Evolutionary conservation across 2,888 invertebrate species (phyloP).

Genomic region (Platerodrilus igneus): DNA sequence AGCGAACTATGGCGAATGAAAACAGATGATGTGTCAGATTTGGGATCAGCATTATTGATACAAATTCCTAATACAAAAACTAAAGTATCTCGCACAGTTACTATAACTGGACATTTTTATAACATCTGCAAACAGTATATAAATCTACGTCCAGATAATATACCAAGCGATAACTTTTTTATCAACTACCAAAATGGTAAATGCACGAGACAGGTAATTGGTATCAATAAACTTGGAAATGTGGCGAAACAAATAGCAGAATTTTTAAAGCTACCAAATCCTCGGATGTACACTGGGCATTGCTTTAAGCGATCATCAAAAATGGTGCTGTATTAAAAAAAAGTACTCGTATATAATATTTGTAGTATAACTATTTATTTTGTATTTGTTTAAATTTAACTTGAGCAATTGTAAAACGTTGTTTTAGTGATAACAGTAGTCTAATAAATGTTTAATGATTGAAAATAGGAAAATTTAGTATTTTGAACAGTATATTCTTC

Average conservation of each 20-base stretch:
- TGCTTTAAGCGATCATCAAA: constrained; percentile 17
- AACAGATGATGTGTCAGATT: constrained; percentile 8
- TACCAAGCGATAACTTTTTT: constrained; percentile 12
- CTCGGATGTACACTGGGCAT: constrained; percentile 20
- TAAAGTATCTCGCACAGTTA: constrained; percentile 19
- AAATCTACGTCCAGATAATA: constrained; percentile 17
- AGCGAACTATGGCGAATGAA: constrained; percentile 8
- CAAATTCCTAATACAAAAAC: constrained; percentile 19
- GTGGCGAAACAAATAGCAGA: constrained; percentile 19
- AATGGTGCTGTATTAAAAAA: too few relatives aligned
- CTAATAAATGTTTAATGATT: too few relatives aligned
- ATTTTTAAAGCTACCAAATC: constrained; percentile 16
- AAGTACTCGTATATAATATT: too few relatives aligned
- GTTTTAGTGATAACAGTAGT: too few relatives aligned
- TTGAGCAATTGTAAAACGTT: too few relatives aligned
- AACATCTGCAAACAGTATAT: constrained; percentile 23
- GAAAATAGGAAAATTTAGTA: too few relatives aligned
- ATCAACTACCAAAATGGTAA: constrained; percentile 21
- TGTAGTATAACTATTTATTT: too few relatives aligned
- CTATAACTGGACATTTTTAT: constrained; percentile 20
- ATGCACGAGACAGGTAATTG: constrained; percentile 17
- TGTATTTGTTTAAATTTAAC: too few relatives aligned
- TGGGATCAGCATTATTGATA: constrained; percentile 5
- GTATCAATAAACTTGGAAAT: constrained; percentile 17
- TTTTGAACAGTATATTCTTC: too few relatives aligned